Conservation (phyloP, 2,888 invertebrate genomes). For the Phaonia tiefii region DNA sequence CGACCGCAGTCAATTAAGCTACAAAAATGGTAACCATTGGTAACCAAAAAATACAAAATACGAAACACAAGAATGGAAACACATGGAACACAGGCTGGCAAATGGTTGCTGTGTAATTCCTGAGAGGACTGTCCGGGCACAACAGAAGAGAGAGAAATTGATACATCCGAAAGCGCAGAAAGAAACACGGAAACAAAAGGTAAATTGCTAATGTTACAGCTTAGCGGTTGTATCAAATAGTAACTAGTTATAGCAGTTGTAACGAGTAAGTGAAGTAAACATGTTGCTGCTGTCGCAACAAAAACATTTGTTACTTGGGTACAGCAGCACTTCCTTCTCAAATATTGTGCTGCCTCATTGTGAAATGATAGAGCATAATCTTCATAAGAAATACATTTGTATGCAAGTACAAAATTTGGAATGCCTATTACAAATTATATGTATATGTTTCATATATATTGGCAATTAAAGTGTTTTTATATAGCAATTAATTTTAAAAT, state of each 20-base stretch:
- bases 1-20: conserved; percentile 65
- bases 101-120: conserved; percentile 7
- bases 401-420: too few species aligned
- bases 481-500: too few species aligned
- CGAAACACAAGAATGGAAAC: conserved; percentile 12
- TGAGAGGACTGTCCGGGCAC: background rate
- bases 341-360: conserved; percentile 25
- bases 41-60: conserved; percentile 47
- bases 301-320: background rate
- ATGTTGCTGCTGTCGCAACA: conserved; percentile 28
- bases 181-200: conserved; percentile 30
- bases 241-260: conserved; percentile 18
- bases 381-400: too few species aligned
- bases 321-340: background rate
- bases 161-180: background rate
- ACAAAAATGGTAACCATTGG: conserved; percentile 63
- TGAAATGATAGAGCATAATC: conserved; percentile 11
- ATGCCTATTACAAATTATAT: too few species aligned
- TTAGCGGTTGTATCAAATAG: conserved; percentile 44
- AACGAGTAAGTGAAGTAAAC: conserved; percentile 31
- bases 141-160: conserved; percentile 22
- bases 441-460: too few species aligned
- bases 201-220: conserved; percentile 49
- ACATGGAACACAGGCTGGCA: conserved; percentile 10
- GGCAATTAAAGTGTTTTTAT: too few species aligned